A percentile compares a stretch with the other conserved stretches of the same genome.
Evolutionary conservation across 2,888 invertebrate species (phyloP).

Genomic region (Eupithecia insigniata): DNA sequence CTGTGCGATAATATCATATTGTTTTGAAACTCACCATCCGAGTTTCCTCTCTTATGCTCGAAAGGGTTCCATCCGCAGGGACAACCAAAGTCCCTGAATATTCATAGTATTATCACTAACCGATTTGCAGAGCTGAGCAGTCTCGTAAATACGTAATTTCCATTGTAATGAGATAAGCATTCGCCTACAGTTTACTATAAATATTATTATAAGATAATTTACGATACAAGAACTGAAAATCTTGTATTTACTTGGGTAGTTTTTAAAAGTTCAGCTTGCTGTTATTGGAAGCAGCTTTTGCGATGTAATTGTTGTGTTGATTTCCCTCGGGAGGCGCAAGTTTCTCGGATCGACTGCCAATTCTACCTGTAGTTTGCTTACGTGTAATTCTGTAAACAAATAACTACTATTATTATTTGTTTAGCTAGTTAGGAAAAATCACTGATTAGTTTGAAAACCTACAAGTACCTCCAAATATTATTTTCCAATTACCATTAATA

Average conservation of each 20-base stretch:
- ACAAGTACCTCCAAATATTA: neutral
- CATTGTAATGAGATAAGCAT: slow-evolving; percentile 63
- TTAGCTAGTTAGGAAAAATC: too few species aligned
- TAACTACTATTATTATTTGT: too few species aligned
- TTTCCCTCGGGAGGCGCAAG: slow-evolving; percentile 74
- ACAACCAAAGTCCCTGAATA: slow-evolving; percentile 75
- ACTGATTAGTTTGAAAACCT: neutral
- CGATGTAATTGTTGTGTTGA: slow-evolving; percentile 81
- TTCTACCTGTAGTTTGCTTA: slow-evolving; percentile 58
- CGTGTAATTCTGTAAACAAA: slow-evolving; percentile 49
- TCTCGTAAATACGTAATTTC: slow-evolving; percentile 72
- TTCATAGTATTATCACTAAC: slow-evolving; percentile 81
- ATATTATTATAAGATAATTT: neutral
- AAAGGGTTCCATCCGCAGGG: slow-evolving; percentile 79
- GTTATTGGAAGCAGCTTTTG: slow-evolving; percentile 77
- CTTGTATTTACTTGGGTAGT: slow-evolving; percentile 42
- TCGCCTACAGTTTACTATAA: slow-evolving; percentile 50
- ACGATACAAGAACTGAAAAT: neutral
- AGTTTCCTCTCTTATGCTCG: slow-evolving; percentile 80
- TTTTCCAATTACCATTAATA: neutral
- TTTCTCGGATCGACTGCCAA: slow-evolving; percentile 59
- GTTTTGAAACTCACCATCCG: slow-evolving; percentile 81
- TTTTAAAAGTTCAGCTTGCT: slow-evolving; percentile 69
- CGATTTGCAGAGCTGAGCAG: slow-evolving; percentile 75
- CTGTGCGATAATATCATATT: slow-evolving; percentile 83